A percentile compares a stretch with the other conserved stretches of the same genome.
phyloP scores from a whole-genome alignment of 92 coral and sea anemone species.

The Umimayanthus chanpuru region DNA sequence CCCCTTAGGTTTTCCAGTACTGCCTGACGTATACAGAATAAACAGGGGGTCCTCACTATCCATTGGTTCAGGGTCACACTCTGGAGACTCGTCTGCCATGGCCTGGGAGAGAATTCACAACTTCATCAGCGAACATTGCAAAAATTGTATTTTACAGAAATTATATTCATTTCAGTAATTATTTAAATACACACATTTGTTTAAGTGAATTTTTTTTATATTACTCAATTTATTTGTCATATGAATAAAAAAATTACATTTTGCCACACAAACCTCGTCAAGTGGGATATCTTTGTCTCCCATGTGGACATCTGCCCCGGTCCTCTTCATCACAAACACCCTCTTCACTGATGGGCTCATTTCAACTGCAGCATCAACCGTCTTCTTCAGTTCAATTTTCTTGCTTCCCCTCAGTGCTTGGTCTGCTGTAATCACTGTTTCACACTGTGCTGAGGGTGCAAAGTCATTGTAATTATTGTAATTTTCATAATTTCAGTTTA shows the following conservation, averaged over 20 bases:
- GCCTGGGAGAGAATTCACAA: constrained; percentile 60
- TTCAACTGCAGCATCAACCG: constrained; percentile 90
- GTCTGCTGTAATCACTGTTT: constrained; percentile 94
- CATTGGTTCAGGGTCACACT: constrained; percentile 90
- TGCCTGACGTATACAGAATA: constrained; percentile 93
- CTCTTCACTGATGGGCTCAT: constrained; percentile 85
- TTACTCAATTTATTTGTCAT: neutral
- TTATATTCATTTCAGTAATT: no score
- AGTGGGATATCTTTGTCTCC: constrained; percentile 85
- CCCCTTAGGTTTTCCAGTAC: constrained; percentile 99
- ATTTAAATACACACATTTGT: no score
- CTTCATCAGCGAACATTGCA: neutral
- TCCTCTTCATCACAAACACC: constrained; percentile 92
- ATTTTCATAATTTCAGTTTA: no score
- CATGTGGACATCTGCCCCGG: constrained; percentile 97
- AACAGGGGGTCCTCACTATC: constrained; percentile 95
- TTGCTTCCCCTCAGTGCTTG: constrained; percentile 94
- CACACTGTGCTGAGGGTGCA: constrained; percentile 74
- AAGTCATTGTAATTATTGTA: neutral
- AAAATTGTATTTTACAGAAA: no score
- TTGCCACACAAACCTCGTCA: constrained; percentile 70
- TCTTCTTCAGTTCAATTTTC: constrained; percentile 75
- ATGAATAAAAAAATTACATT: neutral
- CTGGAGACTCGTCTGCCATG: constrained; percentile 85
- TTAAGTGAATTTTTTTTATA: neutral